Evolutionary conservation across 1,140 invertebrate genomes (phyloP), one percentile per base, ranked within the genome.

Genomic region (Listronotus bonariensis): DNA sequence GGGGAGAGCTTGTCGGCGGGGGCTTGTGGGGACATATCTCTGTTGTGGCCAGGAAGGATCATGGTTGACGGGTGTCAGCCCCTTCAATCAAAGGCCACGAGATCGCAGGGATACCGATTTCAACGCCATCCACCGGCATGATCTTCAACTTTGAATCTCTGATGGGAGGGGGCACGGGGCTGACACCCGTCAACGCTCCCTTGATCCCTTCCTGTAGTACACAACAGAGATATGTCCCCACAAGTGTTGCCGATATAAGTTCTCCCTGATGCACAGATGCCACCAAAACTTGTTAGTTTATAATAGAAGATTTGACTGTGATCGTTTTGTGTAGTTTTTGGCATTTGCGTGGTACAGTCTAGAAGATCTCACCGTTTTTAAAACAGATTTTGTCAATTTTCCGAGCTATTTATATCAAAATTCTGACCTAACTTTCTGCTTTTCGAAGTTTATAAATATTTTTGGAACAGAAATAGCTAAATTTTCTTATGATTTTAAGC

Each of bases 121-220:
- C 88, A 55, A 96, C 93, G 2, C 95, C 93, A 0, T 93, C 92
- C 53, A 89, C 86, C 67, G 93, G 92, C 18, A 89, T 94, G 62
- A 86, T 87, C 34, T 93, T 95, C 76, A 94, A 94, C 78, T 96
- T 96, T 74, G 94, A 96, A 68, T 92, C 91, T 46, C 83, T 96
- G 56, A 95, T 96, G 89, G 93, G 95, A 70, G 92, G 92, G n/a
- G 93, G 93, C 60, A 96, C 93, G 6, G 93, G 93, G 0, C 81
- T 96, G 10, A 95, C 93, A 6, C 93, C 93, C 0, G 88, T 95
- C 6, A 87, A 87, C 11, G 87, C 84, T 59, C 87, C 87, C n/a
- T 69, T 89, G 46, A 79, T 88, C 68, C 86, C 87, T 32, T 86
- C 86, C 48, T 90, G 88, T 76, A 87, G 87, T 34, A 83, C 82